phyloP scores from a whole-genome alignment of 2,888 invertebrate genomes.

The Candidula unifasciata region DNA sequence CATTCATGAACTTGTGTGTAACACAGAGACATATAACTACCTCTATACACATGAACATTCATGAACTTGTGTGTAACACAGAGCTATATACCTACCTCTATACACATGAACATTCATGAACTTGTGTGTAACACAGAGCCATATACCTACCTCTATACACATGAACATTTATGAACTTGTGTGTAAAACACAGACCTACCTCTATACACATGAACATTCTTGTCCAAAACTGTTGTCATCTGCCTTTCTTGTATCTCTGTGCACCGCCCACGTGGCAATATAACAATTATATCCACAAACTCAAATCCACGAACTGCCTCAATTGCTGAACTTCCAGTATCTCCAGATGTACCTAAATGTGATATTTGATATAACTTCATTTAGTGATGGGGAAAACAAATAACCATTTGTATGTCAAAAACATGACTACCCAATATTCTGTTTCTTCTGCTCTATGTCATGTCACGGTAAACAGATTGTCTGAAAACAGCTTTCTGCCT shows the following conservation, averaged over 20 bases:
- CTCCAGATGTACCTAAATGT: constrained; percentile 79
- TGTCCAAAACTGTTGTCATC: constrained; percentile 78
- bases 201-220: constrained; percentile 79
- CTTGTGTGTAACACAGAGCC: too few relatives aligned
- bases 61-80: too few relatives aligned
- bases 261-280: constrained; percentile 78
- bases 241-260: constrained; percentile 78
- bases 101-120: too few relatives aligned
- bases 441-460: not conserved
- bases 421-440: not conserved
- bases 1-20: too few relatives aligned
- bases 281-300: constrained; percentile 78
- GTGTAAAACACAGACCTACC: constrained; percentile 64
- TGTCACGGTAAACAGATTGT: not conserved
- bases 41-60: too few relatives aligned
- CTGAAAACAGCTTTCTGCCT: too few relatives aligned
- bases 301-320: constrained; percentile 77
- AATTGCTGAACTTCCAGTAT: constrained; percentile 80
- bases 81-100: too few relatives aligned
- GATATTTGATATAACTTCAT: not conserved
- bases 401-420: not conserved
- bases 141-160: too few relatives aligned
- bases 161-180: too few relatives aligned
- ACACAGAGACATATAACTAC: too few relatives aligned
- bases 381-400: not conserved